A percentile compares a stretch with the other conserved stretches of the same genome.
Conservation (phyloP, 2,888 invertebrate genomes). For the Latheticus oryzae region DNA sequence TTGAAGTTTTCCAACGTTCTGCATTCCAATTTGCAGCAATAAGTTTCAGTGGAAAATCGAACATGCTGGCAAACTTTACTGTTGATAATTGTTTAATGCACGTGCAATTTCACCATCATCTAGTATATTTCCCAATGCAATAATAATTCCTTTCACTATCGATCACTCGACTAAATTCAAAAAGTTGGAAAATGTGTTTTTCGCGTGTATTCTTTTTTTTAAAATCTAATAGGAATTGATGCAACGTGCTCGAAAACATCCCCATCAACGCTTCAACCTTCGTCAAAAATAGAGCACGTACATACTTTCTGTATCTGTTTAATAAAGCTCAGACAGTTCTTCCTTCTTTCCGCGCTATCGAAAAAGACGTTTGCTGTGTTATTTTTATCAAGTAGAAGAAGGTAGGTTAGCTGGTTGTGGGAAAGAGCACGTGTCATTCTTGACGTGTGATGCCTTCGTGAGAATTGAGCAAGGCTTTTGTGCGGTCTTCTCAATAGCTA, state of each 20-base stretch:
- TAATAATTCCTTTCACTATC: too few species aligned
- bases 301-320: conserved; percentile 27
- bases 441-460: conserved; percentile 46
- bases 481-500: conserved; percentile 44
- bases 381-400: conserved; percentile 38
- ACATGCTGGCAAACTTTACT: too few species aligned
- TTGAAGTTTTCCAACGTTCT: too few species aligned
- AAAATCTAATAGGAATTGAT: background rate
- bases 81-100: too few species aligned
- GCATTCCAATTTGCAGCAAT: too few species aligned
- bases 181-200: conserved; percentile 23
- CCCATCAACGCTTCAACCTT: conserved; percentile 19
- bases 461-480: conserved; percentile 45
- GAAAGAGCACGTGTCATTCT: conserved; percentile 48
- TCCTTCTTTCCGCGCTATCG: conserved; percentile 21
- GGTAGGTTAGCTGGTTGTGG: conserved; percentile 44
- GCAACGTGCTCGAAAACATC: conserved; percentile 26
- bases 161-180: too few species aligned
- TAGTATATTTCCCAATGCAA: too few species aligned
- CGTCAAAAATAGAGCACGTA: conserved; percentile 24
- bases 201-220: conserved; percentile 8
- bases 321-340: conserved; percentile 26
- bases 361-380: conserved; percentile 37
- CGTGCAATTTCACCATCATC: too few species aligned
- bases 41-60: too few species aligned